phyloP scores from a whole-genome alignment of 2,888 invertebrate species.

The Orthosia gracilis region DNA sequence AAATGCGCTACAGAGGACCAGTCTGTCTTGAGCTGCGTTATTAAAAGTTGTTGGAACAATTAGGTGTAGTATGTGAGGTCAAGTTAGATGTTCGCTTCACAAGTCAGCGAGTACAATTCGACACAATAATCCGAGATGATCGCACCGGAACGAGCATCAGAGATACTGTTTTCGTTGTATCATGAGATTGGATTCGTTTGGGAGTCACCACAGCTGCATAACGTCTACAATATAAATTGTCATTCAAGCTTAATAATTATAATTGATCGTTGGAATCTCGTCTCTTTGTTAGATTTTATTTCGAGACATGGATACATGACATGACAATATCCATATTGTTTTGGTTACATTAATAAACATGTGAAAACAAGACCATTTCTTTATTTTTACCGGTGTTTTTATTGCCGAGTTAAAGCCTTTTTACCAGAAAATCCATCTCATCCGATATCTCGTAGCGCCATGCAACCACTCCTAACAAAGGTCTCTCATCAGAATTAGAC shows the following conservation, averaged over 20 bases:
- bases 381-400: not conserved
- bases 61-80: constrained; percentile 63
- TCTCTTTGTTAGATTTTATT: too few relatives aligned
- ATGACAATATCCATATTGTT: too few relatives aligned
- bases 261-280: too few relatives aligned
- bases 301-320: too few relatives aligned
- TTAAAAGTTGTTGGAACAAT: constrained; percentile 58
- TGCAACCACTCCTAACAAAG: constrained; percentile 73
- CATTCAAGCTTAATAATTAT: too few relatives aligned
- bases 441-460: constrained; percentile 53
- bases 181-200: constrained; percentile 4
- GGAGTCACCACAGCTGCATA: too few relatives aligned
- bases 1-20: constrained; percentile 72
- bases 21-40: constrained; percentile 68
- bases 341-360: too few relatives aligned
- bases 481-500: constrained; percentile 85
- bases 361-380: too few relatives aligned
- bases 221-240: too few relatives aligned
- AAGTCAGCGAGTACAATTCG: constrained; percentile 85
- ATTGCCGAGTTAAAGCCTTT: not conserved
- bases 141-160: constrained; percentile 85
- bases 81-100: constrained; percentile 72
- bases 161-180: constrained; percentile 75
- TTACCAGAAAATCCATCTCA: not conserved
- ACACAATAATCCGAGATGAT: constrained; percentile 85